Evolutionary conservation across 2,797 vertebrate species (phyloP).

Genomic region (Buphagus erythrorhynchus): DNA sequence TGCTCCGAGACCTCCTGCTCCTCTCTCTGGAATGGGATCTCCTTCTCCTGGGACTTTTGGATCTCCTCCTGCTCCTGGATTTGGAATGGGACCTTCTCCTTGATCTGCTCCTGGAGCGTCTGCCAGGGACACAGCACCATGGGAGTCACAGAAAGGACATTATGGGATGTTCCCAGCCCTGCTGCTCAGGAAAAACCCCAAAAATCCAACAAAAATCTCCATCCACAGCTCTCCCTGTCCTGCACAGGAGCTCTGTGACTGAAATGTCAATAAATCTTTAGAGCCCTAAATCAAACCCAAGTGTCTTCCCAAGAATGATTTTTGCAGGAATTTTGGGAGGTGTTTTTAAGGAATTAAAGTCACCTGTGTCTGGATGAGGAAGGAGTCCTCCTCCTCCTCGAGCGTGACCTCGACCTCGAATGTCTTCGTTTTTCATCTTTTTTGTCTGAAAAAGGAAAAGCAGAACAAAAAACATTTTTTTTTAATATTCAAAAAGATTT

Average conservation of each 20-base stretch:
- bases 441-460: conserved; percentile 81
- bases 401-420: conserved; percentile 91
- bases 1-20: conserved; percentile 86
- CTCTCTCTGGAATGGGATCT: conserved; percentile 91
- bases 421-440: conserved; percentile 97
- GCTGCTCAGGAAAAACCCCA: background rate
- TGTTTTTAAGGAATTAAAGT: background rate
- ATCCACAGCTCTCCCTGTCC: background rate
- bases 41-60: conserved; percentile 91
- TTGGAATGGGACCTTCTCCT: conserved; percentile 91
- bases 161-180: background rate
- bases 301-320: background rate
- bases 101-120: conserved; percentile 93
- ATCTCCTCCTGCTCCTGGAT: conserved; percentile 90
- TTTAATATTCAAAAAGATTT: background rate
- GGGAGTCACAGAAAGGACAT: background rate
- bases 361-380: conserved; percentile 96
- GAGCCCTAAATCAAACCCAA: background rate
- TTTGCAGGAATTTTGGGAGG: background rate
- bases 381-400: conserved; percentile 89
- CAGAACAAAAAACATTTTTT: rapidly evolving
- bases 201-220: rapidly evolving
- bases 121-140: background rate
- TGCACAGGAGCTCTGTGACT: background rate
- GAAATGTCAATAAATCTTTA: rapidly evolving